Percentiles rank a stretch among this genome's conserved stretches.
phyloP scores from a whole-genome alignment of 2,113 vertebrate species.

The Prietella phreatophila region DNA sequence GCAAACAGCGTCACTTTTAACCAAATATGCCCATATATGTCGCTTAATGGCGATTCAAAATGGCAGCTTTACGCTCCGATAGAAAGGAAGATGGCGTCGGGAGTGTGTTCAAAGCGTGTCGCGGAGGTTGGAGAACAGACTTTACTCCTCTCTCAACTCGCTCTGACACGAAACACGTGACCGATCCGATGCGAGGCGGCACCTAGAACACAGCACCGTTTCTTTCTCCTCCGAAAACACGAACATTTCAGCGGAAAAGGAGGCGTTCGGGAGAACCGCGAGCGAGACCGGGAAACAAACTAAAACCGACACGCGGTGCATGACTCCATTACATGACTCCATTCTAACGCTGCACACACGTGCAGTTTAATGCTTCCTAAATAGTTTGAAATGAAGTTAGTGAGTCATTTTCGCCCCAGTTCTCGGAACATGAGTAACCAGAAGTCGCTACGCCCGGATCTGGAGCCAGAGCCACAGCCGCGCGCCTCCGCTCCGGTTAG shows the following conservation, averaged over 20 bases:
- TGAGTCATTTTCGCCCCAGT: neutral
- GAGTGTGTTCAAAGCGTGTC: neutral
- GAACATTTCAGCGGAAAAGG: neutral
- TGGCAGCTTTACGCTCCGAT: constrained; percentile 41
- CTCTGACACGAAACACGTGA: neutral
- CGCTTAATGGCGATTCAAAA: constrained; percentile 42
- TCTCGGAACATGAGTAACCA: neutral
- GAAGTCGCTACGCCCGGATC: neutral
- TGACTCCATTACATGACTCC: neutral
- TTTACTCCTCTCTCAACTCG: neutral
- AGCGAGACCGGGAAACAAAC: neutral
- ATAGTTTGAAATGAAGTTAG: neutral
- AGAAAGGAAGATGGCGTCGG: constrained; percentile 55
- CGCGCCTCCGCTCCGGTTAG: neutral
- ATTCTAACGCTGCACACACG: neutral
- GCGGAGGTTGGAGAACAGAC: neutral
- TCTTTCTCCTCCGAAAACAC: neutral
- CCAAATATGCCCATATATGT: neutral
- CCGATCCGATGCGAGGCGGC: neutral
- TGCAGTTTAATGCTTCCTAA: too few relatives aligned
- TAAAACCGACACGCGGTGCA: neutral
- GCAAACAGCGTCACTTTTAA: neutral
- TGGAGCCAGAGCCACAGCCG: neutral
- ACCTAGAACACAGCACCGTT: rapidly evolving
- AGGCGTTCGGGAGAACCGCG: neutral